Evolutionary conservation across 2,113 vertebrate species (phyloP).

Genomic region (Octodon degus): DNA sequence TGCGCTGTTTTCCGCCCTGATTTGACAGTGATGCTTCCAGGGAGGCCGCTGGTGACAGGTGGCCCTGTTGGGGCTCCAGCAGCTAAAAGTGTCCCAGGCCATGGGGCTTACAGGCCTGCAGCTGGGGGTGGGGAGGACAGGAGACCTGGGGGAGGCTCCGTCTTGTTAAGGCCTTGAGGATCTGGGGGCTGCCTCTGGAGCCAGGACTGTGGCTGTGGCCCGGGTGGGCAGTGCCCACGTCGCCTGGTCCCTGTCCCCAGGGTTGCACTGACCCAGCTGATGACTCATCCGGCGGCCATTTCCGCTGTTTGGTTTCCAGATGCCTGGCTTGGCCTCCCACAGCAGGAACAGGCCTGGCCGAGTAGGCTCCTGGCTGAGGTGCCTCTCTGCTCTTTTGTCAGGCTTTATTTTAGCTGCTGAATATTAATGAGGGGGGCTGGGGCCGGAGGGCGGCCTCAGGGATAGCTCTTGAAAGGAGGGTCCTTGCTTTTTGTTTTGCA

Average conservation of each 20-base stretch:
- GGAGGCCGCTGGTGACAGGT: not conserved
- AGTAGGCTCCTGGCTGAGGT: not conserved
- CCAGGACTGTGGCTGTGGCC: not conserved
- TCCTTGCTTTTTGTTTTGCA: constrained; percentile 79
- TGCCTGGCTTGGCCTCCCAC: not conserved
- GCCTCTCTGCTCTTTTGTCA: constrained; percentile 78
- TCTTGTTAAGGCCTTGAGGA: fast-evolving
- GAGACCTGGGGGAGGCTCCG: too few relatives aligned
- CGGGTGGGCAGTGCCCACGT: not conserved
- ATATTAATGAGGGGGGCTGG: constrained; percentile 81
- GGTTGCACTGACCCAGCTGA: not conserved
- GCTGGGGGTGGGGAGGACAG: too few relatives aligned
- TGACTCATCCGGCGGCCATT: constrained; percentile 2
- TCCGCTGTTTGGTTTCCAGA: not conserved
- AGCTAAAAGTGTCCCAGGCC: not conserved
- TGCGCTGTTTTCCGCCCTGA: not conserved
- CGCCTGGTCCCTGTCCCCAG: fast-evolving
- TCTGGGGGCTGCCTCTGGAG: not conserved
- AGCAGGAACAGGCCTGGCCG: not conserved
- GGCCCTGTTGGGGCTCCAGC: not conserved
- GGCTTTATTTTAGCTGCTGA: constrained; percentile 85
- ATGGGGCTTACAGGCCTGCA: not conserved
- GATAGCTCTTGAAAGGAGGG: constrained; percentile 78
- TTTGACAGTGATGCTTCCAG: not conserved
- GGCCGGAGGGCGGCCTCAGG: constrained; percentile 77